These are phyloP conservation scores for Leptodactylus fallax DNA, from an alignment of 2,797 vertebrate species.

Conservation along the genomic window DNA sequence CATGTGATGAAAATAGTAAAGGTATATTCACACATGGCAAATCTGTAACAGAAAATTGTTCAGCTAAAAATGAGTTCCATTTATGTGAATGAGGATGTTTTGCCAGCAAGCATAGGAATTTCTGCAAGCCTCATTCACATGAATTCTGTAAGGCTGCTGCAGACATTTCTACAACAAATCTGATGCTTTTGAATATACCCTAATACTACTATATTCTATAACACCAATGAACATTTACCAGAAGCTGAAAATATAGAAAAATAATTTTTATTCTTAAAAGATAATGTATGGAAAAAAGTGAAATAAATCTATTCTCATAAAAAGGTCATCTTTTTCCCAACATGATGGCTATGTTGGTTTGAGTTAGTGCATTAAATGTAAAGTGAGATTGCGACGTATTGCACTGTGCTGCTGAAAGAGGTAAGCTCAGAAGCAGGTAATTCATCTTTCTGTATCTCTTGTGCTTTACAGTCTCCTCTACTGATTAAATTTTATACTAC, in stretches of 20 bases:
- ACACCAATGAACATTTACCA: neutral
- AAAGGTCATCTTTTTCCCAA: slow-evolving; percentile 21
- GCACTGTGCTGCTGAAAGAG: slow-evolving; percentile 26
- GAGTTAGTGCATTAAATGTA: slow-evolving; percentile 39
- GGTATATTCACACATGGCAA: too few relatives aligned
- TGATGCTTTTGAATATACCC: neutral
- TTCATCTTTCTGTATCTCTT: slow-evolving; percentile 47
- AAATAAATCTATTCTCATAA: slow-evolving; percentile 35
- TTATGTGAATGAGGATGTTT: neutral
- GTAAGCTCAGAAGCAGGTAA: slow-evolving; percentile 29
- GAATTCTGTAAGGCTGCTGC: neutral
- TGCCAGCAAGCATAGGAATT: neutral
- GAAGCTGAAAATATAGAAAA: slow-evolving; percentile 42
- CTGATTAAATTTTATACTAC: slow-evolving; percentile 47
- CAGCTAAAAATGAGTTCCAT: neutral
- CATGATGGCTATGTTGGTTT: slow-evolving; percentile 28
- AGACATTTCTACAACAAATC: neutral
- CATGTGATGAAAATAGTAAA: too few relatives aligned
- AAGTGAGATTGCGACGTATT: slow-evolving; percentile 43
- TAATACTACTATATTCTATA: neutral
- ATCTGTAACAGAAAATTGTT: too few relatives aligned
- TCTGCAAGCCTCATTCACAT: neutral
- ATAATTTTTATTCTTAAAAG: slow-evolving; percentile 22
- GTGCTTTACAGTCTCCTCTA: slow-evolving; percentile 47
- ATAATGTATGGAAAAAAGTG: slow-evolving; percentile 25